Base-by-base conservation (phyloP, 2,888 invertebrate species). In the Nineta flava region DNA sequence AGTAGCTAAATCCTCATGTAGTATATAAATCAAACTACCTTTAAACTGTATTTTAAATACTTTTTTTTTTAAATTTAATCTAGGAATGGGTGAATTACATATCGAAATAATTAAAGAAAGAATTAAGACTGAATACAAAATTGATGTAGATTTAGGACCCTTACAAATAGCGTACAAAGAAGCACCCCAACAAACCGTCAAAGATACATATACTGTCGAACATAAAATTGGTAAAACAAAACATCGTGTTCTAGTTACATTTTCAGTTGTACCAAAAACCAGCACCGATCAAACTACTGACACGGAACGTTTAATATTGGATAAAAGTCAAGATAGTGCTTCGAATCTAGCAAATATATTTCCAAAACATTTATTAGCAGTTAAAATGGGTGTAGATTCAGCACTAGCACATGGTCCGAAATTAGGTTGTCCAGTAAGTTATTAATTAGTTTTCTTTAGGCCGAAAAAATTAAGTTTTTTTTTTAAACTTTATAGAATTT, bases 61-160 rank as follows among this genome's bases (percentile, higher is more conserved):
- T 43, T 13, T 52, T 13, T 46, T 35, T 21, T 13, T 34, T 5
- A n/a, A n/a, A n/a, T 46, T 15, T 42, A 10, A 47, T 31, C 44
- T 60, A 77, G 92, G 96, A 12, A 97, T 97, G 97, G 99, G 99
- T 1, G 96, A 99, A 66, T 74, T 99, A 1, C 99, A 99, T 63
- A 72, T 99, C 53, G 96, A 99, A 55, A 83, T 96, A 52, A 84
- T 96, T 38, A 86, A 83, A 61, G 91, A 95, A 56, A 75, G 97
- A 16, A 81, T 99, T 47, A 65, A 77, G 43, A 79, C 80, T 49
- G 94, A 97, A 59, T 96, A 90, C 65, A 87, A 87, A 62, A 79
- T 99, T 49, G 87, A 95, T 12, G 93, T 81, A 0, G 88, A 93
- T 54, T 68, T 96, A 17, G 97, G 97, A 0, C 81, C 87, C 0